Conservation (phyloP, 2,113 vertebrate species). For the Platichthys stellatus region DNA sequence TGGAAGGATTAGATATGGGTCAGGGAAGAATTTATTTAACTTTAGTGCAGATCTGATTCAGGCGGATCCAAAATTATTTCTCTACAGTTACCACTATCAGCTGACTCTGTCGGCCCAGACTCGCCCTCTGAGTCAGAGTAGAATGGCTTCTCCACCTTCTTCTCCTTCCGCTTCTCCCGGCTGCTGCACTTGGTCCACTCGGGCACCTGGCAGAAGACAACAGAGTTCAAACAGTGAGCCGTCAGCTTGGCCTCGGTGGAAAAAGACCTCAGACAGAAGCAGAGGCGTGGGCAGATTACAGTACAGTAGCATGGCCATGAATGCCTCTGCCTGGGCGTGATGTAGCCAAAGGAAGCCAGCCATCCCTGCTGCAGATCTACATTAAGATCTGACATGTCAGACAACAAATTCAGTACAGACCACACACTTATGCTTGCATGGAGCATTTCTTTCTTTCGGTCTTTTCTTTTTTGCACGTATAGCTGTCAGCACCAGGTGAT, state of each 20-base stretch:
- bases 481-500: conserved; percentile 67
- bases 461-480: conserved; percentile 3
- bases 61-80: too few species aligned
- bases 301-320: conserved; percentile 75
- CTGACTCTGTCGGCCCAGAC: conserved; percentile 94
- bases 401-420: conserved; percentile 25
- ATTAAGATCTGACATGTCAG: conserved; percentile 47
- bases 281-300: conserved; percentile 56
- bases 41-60: too few species aligned
- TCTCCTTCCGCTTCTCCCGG: conserved; percentile 97
- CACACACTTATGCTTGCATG: conserved; percentile 39
- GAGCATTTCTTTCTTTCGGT: not conserved
- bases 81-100: conserved; percentile 89
- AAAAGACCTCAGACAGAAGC: conserved; percentile 39
- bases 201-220: conserved; percentile 86
- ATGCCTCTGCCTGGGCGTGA: conserved; percentile 70
- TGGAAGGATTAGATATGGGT: too few species aligned
- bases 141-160: conserved; percentile 96
- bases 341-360: conserved; percentile 67
- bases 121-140: conserved; percentile 97
- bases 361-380: conserved; percentile 49
- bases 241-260: not conserved
- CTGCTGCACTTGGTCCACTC: conserved; percentile 98
- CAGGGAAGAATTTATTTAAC: too few species aligned
- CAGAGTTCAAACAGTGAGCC: conserved; percentile 10